Evolutionary conservation across 2,113 vertebrate genomes (phyloP).

Genomic region (Mus pahari): DNA sequence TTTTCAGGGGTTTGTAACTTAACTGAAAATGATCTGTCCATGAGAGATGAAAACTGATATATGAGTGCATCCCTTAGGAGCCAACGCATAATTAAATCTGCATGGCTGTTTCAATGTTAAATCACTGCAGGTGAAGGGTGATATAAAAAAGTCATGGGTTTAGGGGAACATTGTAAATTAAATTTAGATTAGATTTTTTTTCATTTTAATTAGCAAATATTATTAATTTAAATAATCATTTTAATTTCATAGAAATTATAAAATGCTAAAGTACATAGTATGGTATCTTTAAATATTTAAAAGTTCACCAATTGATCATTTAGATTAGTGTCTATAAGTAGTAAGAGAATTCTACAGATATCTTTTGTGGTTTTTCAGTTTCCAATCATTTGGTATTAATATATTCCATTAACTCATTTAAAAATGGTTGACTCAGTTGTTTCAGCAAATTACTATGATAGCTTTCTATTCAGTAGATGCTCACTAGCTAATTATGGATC

Average conservation of each 20-base stretch:
- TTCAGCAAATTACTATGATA: not conserved
- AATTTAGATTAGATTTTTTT: constrained; percentile 51
- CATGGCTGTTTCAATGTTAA: constrained; percentile 59
- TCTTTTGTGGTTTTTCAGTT: not conserved
- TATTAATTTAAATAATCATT: constrained; percentile 75
- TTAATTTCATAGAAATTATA: constrained; percentile 68
- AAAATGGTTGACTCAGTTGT: not conserved
- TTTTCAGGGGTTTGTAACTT: constrained; percentile 72
- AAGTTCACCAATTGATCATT: not conserved
- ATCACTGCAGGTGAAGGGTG: constrained; percentile 40
- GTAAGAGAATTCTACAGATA: not conserved
- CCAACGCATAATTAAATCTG: constrained; percentile 65
- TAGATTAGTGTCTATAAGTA: not conserved
- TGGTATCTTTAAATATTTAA: constrained; percentile 14
- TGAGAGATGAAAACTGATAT: constrained; percentile 70
- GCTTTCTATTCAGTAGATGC: not conserved
- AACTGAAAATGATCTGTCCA: constrained; percentile 65
- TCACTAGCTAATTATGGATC: not conserved
- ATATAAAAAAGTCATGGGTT: constrained; percentile 54
- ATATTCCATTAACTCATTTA: not conserved
- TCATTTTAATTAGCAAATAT: constrained; percentile 74
- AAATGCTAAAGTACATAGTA: constrained; percentile 39
- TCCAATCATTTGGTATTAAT: not conserved
- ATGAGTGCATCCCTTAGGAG: constrained; percentile 44
- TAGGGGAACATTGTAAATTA: constrained; percentile 64